Conservation (phyloP, 2,113 vertebrate species). For the Phasianus colchicus region DNA sequence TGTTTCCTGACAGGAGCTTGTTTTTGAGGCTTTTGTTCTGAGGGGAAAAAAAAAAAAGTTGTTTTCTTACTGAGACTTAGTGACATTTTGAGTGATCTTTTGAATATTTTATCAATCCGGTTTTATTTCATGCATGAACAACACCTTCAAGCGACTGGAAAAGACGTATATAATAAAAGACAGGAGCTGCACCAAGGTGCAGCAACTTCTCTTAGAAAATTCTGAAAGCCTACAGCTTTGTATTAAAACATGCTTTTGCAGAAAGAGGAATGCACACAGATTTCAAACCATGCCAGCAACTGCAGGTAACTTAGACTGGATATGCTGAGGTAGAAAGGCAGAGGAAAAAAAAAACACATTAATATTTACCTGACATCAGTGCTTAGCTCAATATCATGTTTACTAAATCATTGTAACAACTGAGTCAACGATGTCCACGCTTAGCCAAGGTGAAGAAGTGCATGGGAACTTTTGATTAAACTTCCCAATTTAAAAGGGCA, state of each 20-base stretch:
- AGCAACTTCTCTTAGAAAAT: neutral
- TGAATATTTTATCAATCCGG: neutral
- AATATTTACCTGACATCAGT: neutral
- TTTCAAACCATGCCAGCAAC: neutral
- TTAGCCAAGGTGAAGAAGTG: neutral
- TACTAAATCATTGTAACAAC: neutral
- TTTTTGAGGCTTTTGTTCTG: slow-evolving; percentile 99
- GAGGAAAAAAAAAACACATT: accelerated
- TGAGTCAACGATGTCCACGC: neutral
- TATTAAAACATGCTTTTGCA: neutral
- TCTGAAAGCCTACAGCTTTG: neutral
- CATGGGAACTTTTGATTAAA: neutral
- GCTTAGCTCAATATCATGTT: neutral
- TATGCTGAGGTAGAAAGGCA: neutral
- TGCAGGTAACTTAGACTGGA: neutral
- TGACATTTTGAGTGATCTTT: slow-evolving; percentile 14
- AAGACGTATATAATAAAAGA: neutral
- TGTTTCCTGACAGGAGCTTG: slow-evolving; percentile 94
- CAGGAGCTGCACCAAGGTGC: neutral
- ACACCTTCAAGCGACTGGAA: neutral
- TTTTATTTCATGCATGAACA: neutral
- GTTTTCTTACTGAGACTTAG: slow-evolving; percentile 22
- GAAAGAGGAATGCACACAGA: neutral
- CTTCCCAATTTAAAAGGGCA: neutral
- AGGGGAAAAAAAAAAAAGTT: neutral